A percentile compares a stretch with the other conserved stretches of the same genome.
phyloP scores from a whole-genome alignment of 2,113 vertebrate species.

The Phoenicopterus ruber region DNA sequence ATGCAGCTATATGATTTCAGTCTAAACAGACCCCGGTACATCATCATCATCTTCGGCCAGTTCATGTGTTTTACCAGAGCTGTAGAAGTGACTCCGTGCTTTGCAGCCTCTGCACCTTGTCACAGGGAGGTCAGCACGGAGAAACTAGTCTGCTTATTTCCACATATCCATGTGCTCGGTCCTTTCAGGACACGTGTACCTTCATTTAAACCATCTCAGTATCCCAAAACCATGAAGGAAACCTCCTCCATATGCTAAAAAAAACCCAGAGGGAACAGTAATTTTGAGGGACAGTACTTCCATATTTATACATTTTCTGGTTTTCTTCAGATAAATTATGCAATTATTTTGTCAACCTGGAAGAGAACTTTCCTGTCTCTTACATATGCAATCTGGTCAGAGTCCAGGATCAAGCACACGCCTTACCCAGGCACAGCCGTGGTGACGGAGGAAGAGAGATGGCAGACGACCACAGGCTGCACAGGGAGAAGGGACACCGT shows the following conservation, averaged over 20 bases:
- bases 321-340: neutral
- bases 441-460: neutral
- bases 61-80: neutral
- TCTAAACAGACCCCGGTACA: neutral
- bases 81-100: neutral
- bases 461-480: neutral
- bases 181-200: neutral
- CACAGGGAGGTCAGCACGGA: neutral
- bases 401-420: fast-evolving
- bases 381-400: fast-evolving
- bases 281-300: neutral
- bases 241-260: neutral
- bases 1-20: neutral
- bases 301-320: neutral
- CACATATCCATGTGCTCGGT: neutral
- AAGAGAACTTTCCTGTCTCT: neutral
- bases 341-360: neutral
- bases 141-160: neutral
- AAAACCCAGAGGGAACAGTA: neutral
- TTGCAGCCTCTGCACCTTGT: neutral
- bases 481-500: neutral
- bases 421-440: neutral
- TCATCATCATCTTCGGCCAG: neutral
- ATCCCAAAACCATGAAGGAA: neutral
- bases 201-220: neutral